phyloP scores from a whole-genome alignment of 2,113 vertebrate species.

The Corythaeola cristata region DNA sequence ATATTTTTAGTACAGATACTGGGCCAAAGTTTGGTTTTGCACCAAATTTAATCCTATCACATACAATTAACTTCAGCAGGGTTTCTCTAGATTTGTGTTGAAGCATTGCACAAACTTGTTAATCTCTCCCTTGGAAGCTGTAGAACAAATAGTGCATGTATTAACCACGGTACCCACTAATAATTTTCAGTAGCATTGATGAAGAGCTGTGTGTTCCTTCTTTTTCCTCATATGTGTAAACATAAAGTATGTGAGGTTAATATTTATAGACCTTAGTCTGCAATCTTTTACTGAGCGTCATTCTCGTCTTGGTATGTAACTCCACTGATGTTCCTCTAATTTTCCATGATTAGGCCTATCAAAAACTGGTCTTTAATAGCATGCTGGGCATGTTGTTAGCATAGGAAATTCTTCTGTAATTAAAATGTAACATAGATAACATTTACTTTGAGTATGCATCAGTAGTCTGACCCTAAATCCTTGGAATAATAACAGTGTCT shows the following conservation, averaged over 20 bases:
- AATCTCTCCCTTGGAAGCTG: not conserved
- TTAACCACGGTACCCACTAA: not conserved
- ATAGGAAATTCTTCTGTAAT: not conserved
- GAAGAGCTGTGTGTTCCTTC: not conserved
- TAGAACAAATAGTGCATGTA: not conserved
- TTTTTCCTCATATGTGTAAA: not conserved
- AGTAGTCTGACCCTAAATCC: not conserved
- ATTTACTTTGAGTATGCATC: not conserved
- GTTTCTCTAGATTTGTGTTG: not conserved
- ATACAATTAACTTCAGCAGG: not conserved
- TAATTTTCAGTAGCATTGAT: not conserved
- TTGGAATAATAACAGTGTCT: not conserved
- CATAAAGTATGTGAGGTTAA: not conserved
- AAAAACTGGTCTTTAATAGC: not conserved
- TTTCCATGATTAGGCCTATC: not conserved
- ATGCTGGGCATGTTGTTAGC: not conserved
- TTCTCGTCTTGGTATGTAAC: not conserved
- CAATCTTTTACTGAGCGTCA: not conserved
- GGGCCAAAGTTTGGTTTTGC: constrained; percentile 31
- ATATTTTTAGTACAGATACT: constrained; percentile 22
- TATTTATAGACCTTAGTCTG: not conserved
- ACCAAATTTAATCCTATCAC: constrained; percentile 24
- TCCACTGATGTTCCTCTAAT: not conserved
- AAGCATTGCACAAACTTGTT: not conserved
- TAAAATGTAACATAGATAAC: not conserved